These are phyloP conservation scores for Caenorhabditis panamensis DNA, from an alignment of 2,888 invertebrate genomes.

Conservation along the genomic window DNA sequence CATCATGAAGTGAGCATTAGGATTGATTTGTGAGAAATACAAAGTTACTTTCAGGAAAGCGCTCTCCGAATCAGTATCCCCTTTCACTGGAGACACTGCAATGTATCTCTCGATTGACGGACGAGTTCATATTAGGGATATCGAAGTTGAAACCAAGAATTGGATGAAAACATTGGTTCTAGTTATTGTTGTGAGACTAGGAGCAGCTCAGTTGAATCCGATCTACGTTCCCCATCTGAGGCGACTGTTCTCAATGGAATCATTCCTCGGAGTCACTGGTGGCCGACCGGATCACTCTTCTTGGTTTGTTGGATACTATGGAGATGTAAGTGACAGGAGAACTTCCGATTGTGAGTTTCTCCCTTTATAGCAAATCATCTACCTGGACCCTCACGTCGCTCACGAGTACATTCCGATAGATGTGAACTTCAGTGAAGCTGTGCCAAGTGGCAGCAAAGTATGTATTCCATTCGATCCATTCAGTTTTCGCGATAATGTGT, in stretches of 20 bases:
- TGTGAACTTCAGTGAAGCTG: conserved; percentile 16
- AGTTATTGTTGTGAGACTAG: conserved; percentile 72
- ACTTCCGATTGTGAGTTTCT: neutral
- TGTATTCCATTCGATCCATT: neutral
- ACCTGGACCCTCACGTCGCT: conserved; percentile 94
- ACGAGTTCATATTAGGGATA: conserved; percentile 61
- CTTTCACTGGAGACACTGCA: conserved; percentile 63
- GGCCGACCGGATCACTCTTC: conserved; percentile 94
- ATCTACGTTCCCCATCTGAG: conserved; percentile 90
- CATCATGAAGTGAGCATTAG: conserved; percentile 59
- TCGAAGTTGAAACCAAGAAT: conserved; percentile 66
- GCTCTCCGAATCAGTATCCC: conserved; percentile 62
- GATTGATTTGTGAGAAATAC: too few relatives aligned
- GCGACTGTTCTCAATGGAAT: conserved; percentile 88
- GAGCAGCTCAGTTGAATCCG: conserved; percentile 73
- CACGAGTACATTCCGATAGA: conserved; percentile 85
- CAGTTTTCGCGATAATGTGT: neutral
- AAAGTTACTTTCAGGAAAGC: conserved; percentile 65
- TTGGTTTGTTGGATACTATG: conserved; percentile 94
- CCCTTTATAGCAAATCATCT: conserved; percentile 87
- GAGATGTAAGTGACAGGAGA: conserved; percentile 55
- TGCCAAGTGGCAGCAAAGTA: conserved; percentile 21
- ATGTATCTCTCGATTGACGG: conserved; percentile 71
- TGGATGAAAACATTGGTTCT: conserved; percentile 75
- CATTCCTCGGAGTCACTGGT: conserved; percentile 93